A percentile compares a stretch with the other conserved stretches of the same genome.
Conservation (phyloP, 1,140 invertebrate species). For the Euwallacea similis region DNA sequence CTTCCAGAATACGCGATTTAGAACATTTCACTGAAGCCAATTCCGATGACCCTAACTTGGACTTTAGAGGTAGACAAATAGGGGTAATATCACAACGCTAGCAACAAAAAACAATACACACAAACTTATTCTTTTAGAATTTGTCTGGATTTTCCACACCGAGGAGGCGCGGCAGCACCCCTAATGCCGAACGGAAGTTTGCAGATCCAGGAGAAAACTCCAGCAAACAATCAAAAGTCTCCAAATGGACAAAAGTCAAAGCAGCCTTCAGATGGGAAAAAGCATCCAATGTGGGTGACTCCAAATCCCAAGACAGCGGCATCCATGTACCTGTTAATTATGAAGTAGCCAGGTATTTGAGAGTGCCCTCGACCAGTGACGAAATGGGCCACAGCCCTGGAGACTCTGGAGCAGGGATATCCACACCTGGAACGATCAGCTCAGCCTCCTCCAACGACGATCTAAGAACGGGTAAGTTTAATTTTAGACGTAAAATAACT, state of each 20-base stretch:
- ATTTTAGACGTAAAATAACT: constrained; percentile 17
- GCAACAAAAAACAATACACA: background rate
- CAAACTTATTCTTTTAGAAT: constrained; percentile 14
- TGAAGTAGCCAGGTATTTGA: constrained; percentile 55
- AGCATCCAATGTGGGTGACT: constrained; percentile 17
- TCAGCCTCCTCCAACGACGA: constrained; percentile 60
- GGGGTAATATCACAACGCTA: background rate
- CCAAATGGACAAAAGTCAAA: constrained; percentile 82
- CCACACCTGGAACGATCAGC: constrained; percentile 55
- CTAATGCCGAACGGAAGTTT: constrained; percentile 40
- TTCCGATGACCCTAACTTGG: constrained; percentile 62
- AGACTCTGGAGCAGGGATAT: constrained; percentile 56
- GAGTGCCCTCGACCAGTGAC: constrained; percentile 55
- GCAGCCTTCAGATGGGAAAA: constrained; percentile 60
- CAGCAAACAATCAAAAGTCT: constrained; percentile 59
- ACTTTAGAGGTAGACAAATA: constrained; percentile 48
- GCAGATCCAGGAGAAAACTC: constrained; percentile 30
- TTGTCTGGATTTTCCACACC: constrained; percentile 33
- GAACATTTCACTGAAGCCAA: constrained; percentile 61
- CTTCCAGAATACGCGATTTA: constrained; percentile 63
- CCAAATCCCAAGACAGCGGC: constrained; percentile 54
- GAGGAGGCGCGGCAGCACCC: constrained; percentile 40
- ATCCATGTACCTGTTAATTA: constrained; percentile 50
- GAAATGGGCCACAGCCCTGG: constrained; percentile 55
- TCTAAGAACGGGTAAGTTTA: constrained; percentile 48